Evolutionary conservation across 2,888 invertebrate genomes (phyloP).

Genomic region (Hemithea aestivaria): DNA sequence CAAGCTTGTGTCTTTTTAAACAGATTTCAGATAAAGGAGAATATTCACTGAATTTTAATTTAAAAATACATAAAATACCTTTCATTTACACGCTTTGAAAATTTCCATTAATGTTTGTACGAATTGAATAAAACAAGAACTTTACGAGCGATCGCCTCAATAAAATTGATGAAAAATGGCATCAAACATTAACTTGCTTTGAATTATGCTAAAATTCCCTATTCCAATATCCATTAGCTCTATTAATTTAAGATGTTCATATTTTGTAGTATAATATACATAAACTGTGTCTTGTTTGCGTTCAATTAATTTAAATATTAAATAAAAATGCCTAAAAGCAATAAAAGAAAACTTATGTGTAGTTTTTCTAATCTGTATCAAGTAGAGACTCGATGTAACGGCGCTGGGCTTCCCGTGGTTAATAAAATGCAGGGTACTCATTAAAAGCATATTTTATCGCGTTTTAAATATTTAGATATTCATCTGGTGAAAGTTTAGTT

Average conservation of each 20-base stretch:
- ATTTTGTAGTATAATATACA: conserved; percentile 47
- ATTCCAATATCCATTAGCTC: conserved; percentile 44
- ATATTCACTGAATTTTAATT: too few species aligned
- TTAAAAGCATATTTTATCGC: conserved; percentile 76
- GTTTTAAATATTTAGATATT: conserved; percentile 76
- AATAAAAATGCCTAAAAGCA: conserved; percentile 56
- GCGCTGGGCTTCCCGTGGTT: conserved; percentile 50
- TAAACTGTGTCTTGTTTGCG: conserved; percentile 65
- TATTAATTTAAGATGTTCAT: conserved; percentile 51
- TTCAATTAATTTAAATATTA: conserved; percentile 70
- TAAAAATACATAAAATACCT: not conserved
- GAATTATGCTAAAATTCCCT: conserved; percentile 53
- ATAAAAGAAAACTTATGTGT: conserved; percentile 63
- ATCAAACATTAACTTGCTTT: conserved; percentile 43
- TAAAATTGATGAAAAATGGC: conserved; percentile 58
- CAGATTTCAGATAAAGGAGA: not conserved
- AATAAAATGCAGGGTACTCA: conserved; percentile 67
- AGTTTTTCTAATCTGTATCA: conserved; percentile 67
- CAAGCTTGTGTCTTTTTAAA: too few species aligned
- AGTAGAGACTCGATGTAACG: conserved; percentile 38
- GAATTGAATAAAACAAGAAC: conserved; percentile 28
- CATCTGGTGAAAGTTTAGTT: conserved; percentile 73
- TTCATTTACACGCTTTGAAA: conserved; percentile 2
- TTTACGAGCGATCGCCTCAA: conserved; percentile 40
- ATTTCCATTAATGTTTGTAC: conserved; percentile 7